Evolutionary conservation across 2,888 invertebrate genomes (phyloP).

Genomic region (Desoria tigrina): DNA sequence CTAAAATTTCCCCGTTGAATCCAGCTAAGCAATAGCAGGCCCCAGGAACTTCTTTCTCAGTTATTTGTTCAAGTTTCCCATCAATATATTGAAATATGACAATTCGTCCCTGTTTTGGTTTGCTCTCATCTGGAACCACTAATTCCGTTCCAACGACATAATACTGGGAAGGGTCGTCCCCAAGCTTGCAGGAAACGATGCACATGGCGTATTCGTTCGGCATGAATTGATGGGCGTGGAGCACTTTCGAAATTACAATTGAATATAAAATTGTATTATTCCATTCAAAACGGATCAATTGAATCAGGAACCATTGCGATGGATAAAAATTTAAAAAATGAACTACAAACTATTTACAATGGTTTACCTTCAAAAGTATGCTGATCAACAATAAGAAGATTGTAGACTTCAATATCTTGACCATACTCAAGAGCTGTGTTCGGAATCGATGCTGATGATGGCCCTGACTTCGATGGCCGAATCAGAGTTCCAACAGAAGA

Average conservation of each 20-base stretch:
- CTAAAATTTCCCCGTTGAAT: conserved; percentile 93
- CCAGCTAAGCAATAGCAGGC: conserved; percentile 89
- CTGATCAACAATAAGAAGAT: conserved; percentile 87
- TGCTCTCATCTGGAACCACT: conserved; percentile 92
- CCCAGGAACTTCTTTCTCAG: conserved; percentile 96
- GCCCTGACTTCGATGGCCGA: conserved; percentile 53
- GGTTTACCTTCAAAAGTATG: conserved; percentile 85
- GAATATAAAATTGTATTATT: not conserved
- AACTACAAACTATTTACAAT: not conserved
- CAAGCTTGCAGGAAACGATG: conserved; percentile 83
- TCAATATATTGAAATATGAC: conserved; percentile 83
- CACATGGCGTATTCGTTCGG: conserved; percentile 88
- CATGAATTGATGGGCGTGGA: conserved; percentile 91
- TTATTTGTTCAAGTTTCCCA: conserved; percentile 78
- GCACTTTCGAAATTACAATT: conserved; percentile 63
- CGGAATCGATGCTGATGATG: conserved; percentile 45
- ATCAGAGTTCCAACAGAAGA: conserved; percentile 52
- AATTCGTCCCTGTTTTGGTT: conserved; percentile 89
- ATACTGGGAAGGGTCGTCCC: conserved; percentile 88
- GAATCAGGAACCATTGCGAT: no score
- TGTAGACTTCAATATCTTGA: conserved; percentile 86
- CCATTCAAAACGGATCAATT: no score
- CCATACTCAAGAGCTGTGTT: conserved; percentile 62
- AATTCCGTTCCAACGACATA: conserved; percentile 93
- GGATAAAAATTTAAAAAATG: conserved; percentile 1